Evolutionary conservation across 2,113 vertebrate genomes (phyloP), one percentile per base, ranked within the genome.

Genomic region (Rallus limicola): DNA sequence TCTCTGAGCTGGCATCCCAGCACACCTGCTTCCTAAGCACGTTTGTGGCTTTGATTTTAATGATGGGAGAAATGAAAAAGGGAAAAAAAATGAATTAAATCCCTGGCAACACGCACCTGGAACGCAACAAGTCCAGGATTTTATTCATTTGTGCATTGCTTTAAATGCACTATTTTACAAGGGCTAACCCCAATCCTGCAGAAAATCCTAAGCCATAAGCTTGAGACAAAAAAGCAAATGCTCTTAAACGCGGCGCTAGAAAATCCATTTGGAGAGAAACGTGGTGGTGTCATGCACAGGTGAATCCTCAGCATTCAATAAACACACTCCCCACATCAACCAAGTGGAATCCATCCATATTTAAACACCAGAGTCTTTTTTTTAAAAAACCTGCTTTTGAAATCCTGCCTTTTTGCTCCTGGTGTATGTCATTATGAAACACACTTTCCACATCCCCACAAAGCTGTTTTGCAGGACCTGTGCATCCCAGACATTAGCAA

Each of bases 201-300:
- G 67, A 90, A 95, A 97, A 96, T 96, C 92, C 96, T 95, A 94
- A 96, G 67, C 88, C 5, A 0, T 94, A 95, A 96, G 95, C 91
- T 93, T 85, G 91, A 96, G 92, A 95, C 93, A 96, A 93, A 95
- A 95, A 95, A 91, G 86, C 74, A 93, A 96, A 96, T 92, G 78
- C 92, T 94, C 86, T 94, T 95, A 96, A 94, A 84, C 0, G 0
- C 46, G 6, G 58, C 0, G 0, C 44, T 69, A 62, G 58, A 88
- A 96, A 95, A 96, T 88, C 82, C 72, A 16, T 78, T 92, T 88
- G 70, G 86, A 78, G 65, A 88, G 82, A 86, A 92, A 70, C 2
- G 19, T 21, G 40, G 65, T 52, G 16, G 71, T 71, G 87, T 52
- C 3, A 0, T 19, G n/a, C 71, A 50, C 91, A 91, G 95, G 95